A percentile compares a stretch with the other conserved stretches of the same genome.
These are phyloP conservation scores for Trisateles emortualis DNA, from an alignment of 2,888 invertebrate species.

Conservation along the genomic window DNA sequence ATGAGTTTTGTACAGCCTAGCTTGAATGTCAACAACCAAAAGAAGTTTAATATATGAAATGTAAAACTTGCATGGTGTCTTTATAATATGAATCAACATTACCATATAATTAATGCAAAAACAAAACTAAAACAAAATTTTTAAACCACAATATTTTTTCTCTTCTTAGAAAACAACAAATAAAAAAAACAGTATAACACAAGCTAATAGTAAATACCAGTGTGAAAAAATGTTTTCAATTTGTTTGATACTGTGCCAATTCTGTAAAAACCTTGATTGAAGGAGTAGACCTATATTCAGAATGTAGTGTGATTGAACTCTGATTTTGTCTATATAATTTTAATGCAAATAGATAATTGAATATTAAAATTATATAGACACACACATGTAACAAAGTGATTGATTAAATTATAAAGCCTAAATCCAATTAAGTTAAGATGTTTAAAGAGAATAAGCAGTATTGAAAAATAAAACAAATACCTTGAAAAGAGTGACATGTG, in stretches of 20 bases:
- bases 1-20: no score
- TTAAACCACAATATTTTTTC: no score
- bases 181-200: slow-evolving; percentile 1
- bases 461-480: slow-evolving; percentile 3
- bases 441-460: slow-evolving; percentile 4
- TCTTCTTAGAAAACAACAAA: slow-evolving; percentile 9
- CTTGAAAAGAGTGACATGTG: slow-evolving; percentile 1
- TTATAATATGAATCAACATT: no score
- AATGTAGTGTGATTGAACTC: slow-evolving; percentile 6
- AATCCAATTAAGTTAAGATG: background rate
- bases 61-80: no score
- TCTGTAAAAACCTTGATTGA: slow-evolving; percentile 4
- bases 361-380: background rate
- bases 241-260: slow-evolving; percentile 18
- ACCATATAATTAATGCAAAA: no score
- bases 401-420: background rate
- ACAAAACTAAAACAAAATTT: no score
- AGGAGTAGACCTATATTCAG: slow-evolving; percentile 3
- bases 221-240: slow-evolving; percentile 5
- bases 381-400: background rate
- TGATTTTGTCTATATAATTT: background rate
- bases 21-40: no score
- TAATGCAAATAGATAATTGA: background rate
- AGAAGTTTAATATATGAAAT: no score
- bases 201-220: background rate